phyloP scores from a whole-genome alignment of 53 echinoderm and acorn worm genomes.

The Holothuria scabra region DNA sequence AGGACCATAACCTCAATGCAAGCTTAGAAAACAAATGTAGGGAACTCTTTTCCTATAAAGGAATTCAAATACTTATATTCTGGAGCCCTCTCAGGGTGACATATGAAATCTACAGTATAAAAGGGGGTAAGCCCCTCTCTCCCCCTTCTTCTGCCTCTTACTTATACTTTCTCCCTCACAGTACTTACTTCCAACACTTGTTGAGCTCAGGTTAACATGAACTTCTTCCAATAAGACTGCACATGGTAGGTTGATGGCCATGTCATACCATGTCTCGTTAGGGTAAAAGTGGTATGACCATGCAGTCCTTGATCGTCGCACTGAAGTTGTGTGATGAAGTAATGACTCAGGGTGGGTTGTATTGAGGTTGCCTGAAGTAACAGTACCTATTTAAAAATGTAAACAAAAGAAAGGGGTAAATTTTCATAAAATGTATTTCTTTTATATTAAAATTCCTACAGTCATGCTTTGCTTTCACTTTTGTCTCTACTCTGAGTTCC shows the following conservation, averaged over 20 bases:
- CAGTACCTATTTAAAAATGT: slow-evolving; percentile 55
- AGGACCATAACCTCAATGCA: too few species aligned
- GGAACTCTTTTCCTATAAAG: too few species aligned
- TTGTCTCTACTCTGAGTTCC: too few species aligned
- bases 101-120: too few species aligned
- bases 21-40: too few species aligned
- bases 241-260: slow-evolving; percentile 91
- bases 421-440: too few species aligned
- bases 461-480: too few species aligned
- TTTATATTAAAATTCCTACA: too few species aligned
- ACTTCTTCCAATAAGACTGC: slow-evolving; percentile 92
- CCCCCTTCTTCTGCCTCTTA: not conserved
- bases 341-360: slow-evolving; percentile 94
- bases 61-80: too few species aligned
- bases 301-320: slow-evolving; percentile 89
- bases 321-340: slow-evolving; percentile 86
- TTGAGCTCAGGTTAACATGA: slow-evolving; percentile 90
- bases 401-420: too few species aligned
- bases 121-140: not conserved
- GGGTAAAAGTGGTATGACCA: slow-evolving; percentile 99
- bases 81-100: too few species aligned
- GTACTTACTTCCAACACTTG: slow-evolving; percentile 92
- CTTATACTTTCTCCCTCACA: not conserved
- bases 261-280: slow-evolving; percentile 97
- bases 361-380: slow-evolving; percentile 88